Evolutionary conservation across 2,113 vertebrate species (phyloP).

Genomic region (Puma concolor): DNA sequence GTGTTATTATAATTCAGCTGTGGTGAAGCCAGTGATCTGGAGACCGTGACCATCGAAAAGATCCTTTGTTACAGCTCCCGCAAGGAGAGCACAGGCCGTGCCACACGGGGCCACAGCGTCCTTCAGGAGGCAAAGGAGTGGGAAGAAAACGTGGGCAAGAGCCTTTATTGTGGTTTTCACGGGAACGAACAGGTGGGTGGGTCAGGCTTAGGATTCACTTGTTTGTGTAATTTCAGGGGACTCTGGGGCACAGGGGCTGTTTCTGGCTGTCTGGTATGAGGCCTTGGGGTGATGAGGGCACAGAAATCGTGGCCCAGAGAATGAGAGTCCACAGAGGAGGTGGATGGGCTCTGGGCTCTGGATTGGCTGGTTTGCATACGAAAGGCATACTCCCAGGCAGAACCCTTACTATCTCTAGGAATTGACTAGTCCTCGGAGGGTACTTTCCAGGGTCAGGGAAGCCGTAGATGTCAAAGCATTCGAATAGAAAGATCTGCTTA

Average conservation of each 20-base stretch:
- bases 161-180: background rate
- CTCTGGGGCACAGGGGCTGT: background rate
- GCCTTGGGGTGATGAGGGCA: background rate
- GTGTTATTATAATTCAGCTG: background rate
- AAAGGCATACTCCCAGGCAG: background rate
- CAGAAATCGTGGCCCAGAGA: background rate
- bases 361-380: background rate
- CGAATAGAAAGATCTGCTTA: background rate
- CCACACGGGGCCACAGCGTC: fast-evolving
- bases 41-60: background rate
- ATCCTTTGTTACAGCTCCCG: background rate
- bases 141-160: background rate
- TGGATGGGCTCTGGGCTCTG: background rate
- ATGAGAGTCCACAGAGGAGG: no score
- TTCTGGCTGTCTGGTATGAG: background rate
- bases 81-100: background rate
- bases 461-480: background rate
- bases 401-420: background rate
- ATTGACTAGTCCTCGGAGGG: background rate
- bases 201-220: background rate
- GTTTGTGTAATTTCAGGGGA: background rate
- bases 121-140: background rate
- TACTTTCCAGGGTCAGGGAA: background rate
- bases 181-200: background rate
- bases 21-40: background rate